Percentiles rank a stretch among this genome's conserved stretches.
These are phyloP conservation scores for Bucorvus abyssinicus DNA, from an alignment of 2,797 vertebrate species.

Conservation along the genomic window DNA sequence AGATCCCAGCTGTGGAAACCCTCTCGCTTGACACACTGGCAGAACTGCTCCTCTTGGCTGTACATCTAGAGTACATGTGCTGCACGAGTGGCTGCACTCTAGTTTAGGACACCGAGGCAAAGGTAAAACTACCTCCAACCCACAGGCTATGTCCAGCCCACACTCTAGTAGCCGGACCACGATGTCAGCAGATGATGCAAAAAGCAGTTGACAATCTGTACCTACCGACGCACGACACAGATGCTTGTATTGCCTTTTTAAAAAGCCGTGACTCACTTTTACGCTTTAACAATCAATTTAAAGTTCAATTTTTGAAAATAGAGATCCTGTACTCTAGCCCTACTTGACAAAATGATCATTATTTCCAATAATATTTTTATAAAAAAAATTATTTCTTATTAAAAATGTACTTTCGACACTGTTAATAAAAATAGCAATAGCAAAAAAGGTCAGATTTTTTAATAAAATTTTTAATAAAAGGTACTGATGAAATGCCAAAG, in stretches of 20 bases:
- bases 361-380: neutral
- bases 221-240: neutral
- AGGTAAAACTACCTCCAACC: neutral
- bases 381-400: neutral
- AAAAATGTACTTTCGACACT: neutral
- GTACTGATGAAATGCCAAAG: neutral
- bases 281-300: neutral
- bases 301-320: neutral
- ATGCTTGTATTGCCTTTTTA: fast-evolving
- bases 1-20: constrained; percentile 1
- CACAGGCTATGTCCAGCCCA: neutral
- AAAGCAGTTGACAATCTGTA: fast-evolving
- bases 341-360: neutral
- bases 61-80: neutral
- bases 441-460: neutral
- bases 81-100: neutral
- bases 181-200: neutral
- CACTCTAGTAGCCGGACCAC: neutral
- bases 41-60: neutral
- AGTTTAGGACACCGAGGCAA: neutral
- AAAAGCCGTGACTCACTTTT: neutral
- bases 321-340: neutral
- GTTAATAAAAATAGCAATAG: neutral
- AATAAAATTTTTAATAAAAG: neutral
- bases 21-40: neutral